A percentile compares a stretch with the other conserved stretches of the same genome.
These are phyloP conservation scores for Drosophila macrospina DNA, from an alignment of 2,888 invertebrate species.

Conservation along the genomic window DNA sequence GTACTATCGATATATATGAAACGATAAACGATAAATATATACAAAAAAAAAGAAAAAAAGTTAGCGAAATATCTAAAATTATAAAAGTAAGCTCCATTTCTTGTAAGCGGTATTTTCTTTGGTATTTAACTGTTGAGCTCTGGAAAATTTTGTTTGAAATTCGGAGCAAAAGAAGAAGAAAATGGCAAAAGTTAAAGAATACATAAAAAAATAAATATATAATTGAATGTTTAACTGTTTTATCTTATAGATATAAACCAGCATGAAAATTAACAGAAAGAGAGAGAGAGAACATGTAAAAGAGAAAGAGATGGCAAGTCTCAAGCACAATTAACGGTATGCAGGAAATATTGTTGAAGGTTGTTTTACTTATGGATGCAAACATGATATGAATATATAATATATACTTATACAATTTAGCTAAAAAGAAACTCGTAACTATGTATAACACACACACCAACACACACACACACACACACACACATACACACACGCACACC, in stretches of 20 bases:
- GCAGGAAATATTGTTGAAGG: constrained; percentile 60
- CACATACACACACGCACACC: too few species aligned
- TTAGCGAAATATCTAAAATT: constrained; percentile 33
- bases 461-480: too few species aligned
- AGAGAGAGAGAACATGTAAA: neutral
- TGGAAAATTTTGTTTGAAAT: neutral
- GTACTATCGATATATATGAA: neutral
- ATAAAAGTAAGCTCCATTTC: neutral
- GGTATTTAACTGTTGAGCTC: constrained; percentile 34
- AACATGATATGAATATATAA: constrained; percentile 12
- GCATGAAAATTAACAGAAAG: neutral
- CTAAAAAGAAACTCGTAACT: constrained; percentile 18
- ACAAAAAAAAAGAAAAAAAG: constrained; percentile 16
- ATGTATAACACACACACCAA: too few species aligned
- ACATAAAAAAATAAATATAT: constrained; percentile 15
- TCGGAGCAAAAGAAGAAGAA: neutral
- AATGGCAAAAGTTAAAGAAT: constrained; percentile 19
- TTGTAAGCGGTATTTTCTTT: constrained; percentile 11
- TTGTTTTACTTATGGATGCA: constrained; percentile 41
- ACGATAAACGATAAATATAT: neutral
- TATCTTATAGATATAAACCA: constrained; percentile 46
- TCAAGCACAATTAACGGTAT: constrained; percentile 48
- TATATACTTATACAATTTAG: constrained; percentile 24
- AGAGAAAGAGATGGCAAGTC: constrained; percentile 2
- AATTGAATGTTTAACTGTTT: constrained; percentile 58